Evolutionary conservation across 2,113 vertebrate genomes (phyloP).

Genomic region (Mungos mungo): DNA sequence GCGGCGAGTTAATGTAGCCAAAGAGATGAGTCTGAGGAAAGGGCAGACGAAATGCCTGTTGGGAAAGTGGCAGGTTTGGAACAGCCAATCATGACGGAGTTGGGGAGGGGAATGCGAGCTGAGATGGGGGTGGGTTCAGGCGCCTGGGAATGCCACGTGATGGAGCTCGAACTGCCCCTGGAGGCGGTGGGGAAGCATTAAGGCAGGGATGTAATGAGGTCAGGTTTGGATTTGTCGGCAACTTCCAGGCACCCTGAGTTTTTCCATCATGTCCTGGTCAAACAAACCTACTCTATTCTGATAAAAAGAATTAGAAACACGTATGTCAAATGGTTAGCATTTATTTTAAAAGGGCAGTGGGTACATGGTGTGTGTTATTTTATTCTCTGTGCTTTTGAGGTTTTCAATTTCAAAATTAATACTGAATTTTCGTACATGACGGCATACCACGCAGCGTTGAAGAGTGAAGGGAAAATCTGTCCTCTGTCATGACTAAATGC

Average conservation of each 20-base stretch:
- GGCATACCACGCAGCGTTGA: background rate
- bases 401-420: constrained; percentile 2
- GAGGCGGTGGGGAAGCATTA: background rate
- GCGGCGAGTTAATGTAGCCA: too few species aligned
- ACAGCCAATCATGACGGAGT: rapidly evolving
- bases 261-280: background rate
- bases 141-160: background rate
- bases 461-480: background rate
- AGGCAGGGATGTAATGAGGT: background rate
- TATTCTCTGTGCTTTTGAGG: background rate
- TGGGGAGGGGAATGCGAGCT: background rate
- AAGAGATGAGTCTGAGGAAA: background rate
- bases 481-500: background rate
- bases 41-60: too few species aligned
- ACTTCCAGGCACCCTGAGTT: background rate
- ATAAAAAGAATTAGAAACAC: background rate
- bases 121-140: background rate
- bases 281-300: background rate
- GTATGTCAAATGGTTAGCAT: background rate
- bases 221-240: background rate
- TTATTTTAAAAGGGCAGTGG: background rate
- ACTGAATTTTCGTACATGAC: background rate
- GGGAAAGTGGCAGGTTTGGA: background rate
- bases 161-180: too few species aligned
- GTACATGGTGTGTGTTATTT: background rate